Base-by-base conservation (phyloP, 2,113 vertebrate species). In the Scopus umbretta region DNA sequence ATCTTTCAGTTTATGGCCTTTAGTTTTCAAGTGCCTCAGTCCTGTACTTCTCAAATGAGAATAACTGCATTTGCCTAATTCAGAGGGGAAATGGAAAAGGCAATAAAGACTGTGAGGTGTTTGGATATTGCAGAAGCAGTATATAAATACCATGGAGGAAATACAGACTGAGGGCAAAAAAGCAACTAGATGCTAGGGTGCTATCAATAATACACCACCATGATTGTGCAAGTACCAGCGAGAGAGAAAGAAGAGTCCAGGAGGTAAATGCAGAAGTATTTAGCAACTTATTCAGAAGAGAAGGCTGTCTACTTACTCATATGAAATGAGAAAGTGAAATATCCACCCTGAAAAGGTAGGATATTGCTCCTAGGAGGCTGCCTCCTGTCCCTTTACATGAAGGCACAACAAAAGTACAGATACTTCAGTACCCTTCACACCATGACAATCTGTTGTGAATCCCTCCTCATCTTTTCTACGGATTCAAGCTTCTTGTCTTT, bases 211-310 rank as follows among this genome's bases (percentile, higher is more conserved):
- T 18, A 90, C 14, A 49, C 8, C 27, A 61, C 29, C 50, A 11
- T 4, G 6, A 56, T 0, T 23, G 23, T 36, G 13, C 36, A 88
- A 56, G 26, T 6, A 38, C 5, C 53, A 88, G 43, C 0, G 1
- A 63, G 23, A 78, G 34, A 79, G 27, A 62, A 50, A 49, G 6
- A 89, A 38, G 11, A 61, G 7, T 5, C n/a, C n/a, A 89, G 58
- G 42, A 67, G 5, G 16, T 61, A 72, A 79, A 89, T 4, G 4
- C n/a, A 53, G 13, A 81, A 47, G 34, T 36, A 49, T 56, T 74
- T 55, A 67, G 13, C 34, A 92, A 45, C 18, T 75, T 45, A 14
- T 16, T 55, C 55, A 55, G 36, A 71, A 67, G 20, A 74, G 17
- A 75, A 5, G 6, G 62, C 22, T 36, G 9, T 13, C 47, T 70